A percentile compares a stretch with the other conserved stretches of the same genome.
phyloP scores from a whole-genome alignment of 2,797 vertebrate genomes.

The Pelochelys cantorii region DNA sequence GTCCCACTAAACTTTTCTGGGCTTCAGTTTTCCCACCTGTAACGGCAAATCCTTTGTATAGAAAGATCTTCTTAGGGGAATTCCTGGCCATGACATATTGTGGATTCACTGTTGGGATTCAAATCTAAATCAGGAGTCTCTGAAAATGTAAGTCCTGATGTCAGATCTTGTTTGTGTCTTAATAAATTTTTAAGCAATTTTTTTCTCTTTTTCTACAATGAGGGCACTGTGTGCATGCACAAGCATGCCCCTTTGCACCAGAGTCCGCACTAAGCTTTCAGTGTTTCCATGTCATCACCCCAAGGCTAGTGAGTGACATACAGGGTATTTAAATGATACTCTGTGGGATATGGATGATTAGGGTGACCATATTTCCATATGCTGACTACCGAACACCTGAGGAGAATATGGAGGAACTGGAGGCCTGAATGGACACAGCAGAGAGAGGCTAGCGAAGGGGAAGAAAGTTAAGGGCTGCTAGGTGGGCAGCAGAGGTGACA shows the following conservation, averaged over 20 bases:
- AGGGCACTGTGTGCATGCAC: fast-evolving
- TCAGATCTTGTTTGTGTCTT: not conserved
- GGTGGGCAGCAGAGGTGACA: no score
- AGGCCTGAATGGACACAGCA: no score
- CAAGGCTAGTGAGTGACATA: not conserved
- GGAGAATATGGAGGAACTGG: no score
- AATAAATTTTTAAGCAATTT: not conserved
- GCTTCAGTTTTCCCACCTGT: not conserved
- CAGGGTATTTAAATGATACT: not conserved
- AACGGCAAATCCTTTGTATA: not conserved
- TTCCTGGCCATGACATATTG: not conserved
- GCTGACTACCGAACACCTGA: no score
- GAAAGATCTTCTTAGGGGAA: not conserved
- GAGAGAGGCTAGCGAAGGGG: no score
- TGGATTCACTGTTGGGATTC: not conserved
- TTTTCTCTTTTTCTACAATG: not conserved
- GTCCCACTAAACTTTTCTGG: not conserved
- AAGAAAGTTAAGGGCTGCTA: no score
- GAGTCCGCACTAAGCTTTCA: not conserved
- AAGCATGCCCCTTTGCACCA: not conserved
- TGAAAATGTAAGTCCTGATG: not conserved
- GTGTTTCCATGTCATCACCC: not conserved
- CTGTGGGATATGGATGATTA: not conserved
- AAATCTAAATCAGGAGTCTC: not conserved
- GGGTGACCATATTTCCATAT: no score